Conservation (phyloP, 1,140 invertebrate species). For the Dryas iulia region DNA sequence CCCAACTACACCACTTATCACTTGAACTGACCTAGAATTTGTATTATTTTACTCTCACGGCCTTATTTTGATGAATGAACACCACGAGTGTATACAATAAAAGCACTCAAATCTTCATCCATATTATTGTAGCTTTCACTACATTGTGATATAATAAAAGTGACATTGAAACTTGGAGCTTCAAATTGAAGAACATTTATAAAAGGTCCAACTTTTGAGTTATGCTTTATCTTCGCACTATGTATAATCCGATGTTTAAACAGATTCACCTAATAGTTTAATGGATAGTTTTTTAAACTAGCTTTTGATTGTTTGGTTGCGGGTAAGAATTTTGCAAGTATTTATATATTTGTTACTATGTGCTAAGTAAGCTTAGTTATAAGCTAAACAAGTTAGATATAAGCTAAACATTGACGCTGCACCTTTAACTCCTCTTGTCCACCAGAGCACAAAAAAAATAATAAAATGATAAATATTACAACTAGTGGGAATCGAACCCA, state of each 20-base stretch:
- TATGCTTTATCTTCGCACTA: neutral
- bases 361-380: too few relatives aligned
- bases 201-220: neutral
- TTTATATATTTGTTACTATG: too few relatives aligned
- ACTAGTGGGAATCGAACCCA: too few relatives aligned
- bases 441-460: too few relatives aligned
- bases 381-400: too few relatives aligned
- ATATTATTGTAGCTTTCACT: neutral
- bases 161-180: neutral
- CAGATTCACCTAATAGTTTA: neutral
- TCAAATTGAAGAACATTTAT: constrained; percentile 1
- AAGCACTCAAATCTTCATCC: constrained; percentile 1
- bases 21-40: constrained; percentile 12
- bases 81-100: neutral
- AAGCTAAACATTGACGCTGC: too few relatives aligned
- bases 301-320: too few relatives aligned
- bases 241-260: neutral
- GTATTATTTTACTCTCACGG: neutral
- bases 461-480: too few relatives aligned
- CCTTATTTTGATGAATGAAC: neutral
- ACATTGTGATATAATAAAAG: constrained; percentile 2
- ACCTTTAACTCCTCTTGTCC: too few relatives aligned
- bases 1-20: neutral
- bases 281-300: neutral
- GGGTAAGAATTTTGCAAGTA: too few relatives aligned